Conservation (phyloP, 2,113 vertebrate genomes). For the Carassius carassius region DNA sequence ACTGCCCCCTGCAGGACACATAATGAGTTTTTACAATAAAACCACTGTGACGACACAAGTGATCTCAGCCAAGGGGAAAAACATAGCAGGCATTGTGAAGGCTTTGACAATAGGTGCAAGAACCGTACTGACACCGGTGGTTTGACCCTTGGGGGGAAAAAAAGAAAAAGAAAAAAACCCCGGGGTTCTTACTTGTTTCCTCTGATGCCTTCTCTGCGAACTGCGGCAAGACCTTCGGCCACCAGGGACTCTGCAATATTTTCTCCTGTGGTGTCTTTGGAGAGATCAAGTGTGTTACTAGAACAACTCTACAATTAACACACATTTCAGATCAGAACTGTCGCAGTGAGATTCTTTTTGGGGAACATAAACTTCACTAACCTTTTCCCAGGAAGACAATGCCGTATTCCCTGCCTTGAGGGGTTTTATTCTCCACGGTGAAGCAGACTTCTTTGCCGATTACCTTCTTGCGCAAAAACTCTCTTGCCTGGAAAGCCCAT, state of each 20-base stretch:
- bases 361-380: conserved; percentile 60
- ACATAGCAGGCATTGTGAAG: not conserved
- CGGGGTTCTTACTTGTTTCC: conserved; percentile 84
- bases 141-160: not conserved
- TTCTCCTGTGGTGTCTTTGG: conserved; percentile 86
- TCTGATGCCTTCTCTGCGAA: conserved; percentile 91
- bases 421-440: conserved; percentile 91
- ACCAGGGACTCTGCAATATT: conserved; percentile 93
- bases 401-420: conserved; percentile 89
- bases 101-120: conserved; percentile 17
- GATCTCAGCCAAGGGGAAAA: not conserved
- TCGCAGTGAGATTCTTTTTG: not conserved
- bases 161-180: not conserved
- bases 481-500: conserved; percentile 94
- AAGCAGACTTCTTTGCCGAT: conserved; percentile 99
- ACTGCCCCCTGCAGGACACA: not conserved
- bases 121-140: not conserved
- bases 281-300: conserved; percentile 15
- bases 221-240: conserved; percentile 86
- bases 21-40: not conserved
- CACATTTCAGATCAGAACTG: not conserved
- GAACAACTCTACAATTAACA: not conserved
- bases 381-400: conserved; percentile 94
- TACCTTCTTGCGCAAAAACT: conserved; percentile 94
- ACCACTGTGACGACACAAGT: not conserved